Conservation (phyloP, 2,113 vertebrate genomes). For the Vulpes vulpes region DNA sequence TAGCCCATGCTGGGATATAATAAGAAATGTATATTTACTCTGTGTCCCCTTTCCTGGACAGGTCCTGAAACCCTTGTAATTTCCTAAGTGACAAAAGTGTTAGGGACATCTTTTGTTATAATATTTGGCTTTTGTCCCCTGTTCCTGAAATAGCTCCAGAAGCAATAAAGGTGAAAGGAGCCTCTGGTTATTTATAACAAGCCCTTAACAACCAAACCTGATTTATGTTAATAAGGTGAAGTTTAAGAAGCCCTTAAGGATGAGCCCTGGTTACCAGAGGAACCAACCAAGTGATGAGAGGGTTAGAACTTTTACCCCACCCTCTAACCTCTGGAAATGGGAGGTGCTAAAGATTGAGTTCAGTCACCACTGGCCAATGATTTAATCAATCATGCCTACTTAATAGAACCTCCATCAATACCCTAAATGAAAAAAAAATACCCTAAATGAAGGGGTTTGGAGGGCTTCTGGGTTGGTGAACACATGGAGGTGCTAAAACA, state of each 20-base stretch:
- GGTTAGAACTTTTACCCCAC: background rate
- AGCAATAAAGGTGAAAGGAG: background rate
- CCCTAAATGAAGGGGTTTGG: background rate
- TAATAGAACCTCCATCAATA: background rate
- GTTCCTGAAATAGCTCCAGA: background rate
- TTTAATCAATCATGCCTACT: background rate
- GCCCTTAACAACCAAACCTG: background rate
- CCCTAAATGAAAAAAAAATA: conserved; percentile 5
- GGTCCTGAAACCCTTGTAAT: conserved; percentile 1
- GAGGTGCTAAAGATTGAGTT: background rate
- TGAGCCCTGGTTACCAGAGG: background rate
- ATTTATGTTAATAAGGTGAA: conserved; percentile 15
- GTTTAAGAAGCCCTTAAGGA: background rate
- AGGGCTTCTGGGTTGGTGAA: background rate
- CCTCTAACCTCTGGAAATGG: background rate
- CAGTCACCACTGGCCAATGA: background rate
- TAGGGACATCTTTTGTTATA: background rate
- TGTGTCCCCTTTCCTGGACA: background rate
- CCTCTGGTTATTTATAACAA: background rate
- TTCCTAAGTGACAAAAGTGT: background rate
- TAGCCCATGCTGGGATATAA: background rate
- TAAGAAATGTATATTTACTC: background rate
- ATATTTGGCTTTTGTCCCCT: background rate
- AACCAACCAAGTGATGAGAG: conserved; percentile 4
- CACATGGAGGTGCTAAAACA: background rate